phyloP scores from a whole-genome alignment of 37 sponge, comb jelly and placozoan genomes.

The Beroe ovata region DNA sequence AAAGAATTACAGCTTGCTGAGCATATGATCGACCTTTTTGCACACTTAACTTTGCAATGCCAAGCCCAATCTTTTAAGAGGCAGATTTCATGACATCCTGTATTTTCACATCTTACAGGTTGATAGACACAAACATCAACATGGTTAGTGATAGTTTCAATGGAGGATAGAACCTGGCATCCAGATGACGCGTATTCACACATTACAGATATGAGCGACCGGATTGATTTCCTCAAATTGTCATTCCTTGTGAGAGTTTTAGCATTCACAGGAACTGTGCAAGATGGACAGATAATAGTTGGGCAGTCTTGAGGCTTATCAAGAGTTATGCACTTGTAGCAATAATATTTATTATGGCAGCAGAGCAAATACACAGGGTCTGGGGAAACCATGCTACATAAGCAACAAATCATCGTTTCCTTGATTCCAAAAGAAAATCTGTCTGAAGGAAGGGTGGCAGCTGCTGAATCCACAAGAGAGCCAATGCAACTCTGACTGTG shows the following conservation, averaged over 20 bases:
- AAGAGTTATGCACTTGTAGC: not conserved
- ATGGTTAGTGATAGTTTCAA: slow-evolving; percentile 28
- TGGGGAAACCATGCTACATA: slow-evolving; percentile 13
- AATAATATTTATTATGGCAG: slow-evolving; percentile 25
- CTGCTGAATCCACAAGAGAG: not conserved
- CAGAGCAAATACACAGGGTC: slow-evolving; percentile 59
- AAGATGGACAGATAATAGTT: slow-evolving; percentile 32
- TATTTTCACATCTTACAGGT: slow-evolving; percentile 1
- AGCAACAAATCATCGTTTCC: slow-evolving; percentile 6
- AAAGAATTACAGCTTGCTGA: slow-evolving; percentile 38
- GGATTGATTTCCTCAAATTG: not conserved
- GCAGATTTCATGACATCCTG: slow-evolving; percentile 26
- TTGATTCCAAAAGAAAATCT: slow-evolving; percentile 8
- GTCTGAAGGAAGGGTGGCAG: not conserved
- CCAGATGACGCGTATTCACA: slow-evolving; percentile 3
- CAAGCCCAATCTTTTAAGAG: slow-evolving; percentile 39
- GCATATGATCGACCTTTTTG: slow-evolving; percentile 21
- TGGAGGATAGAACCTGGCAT: not conserved
- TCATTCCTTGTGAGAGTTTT: slow-evolving; percentile 53
- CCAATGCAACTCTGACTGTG: not conserved
- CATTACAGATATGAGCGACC: not conserved
- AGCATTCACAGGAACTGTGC: not conserved
- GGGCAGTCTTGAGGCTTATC: not conserved
- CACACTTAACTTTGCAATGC: slow-evolving; percentile 39
- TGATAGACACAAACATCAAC: slow-evolving; percentile 35